Evolutionary conservation across 2,113 vertebrate species (phyloP).

Genomic region (Lasiurus borealis): DNA sequence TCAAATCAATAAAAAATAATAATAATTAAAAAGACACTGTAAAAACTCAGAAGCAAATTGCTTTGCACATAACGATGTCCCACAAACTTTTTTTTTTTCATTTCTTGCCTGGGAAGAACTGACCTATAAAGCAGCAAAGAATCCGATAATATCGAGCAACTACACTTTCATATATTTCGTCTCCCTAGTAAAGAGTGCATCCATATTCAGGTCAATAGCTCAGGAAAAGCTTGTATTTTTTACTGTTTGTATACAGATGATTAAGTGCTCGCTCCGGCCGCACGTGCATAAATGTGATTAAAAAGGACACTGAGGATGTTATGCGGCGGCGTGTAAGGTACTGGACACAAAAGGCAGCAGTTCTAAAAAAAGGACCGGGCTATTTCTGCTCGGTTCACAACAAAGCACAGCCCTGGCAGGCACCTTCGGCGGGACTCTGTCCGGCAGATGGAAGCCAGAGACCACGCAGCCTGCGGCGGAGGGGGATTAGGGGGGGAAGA

Average conservation of each 20-base stretch:
- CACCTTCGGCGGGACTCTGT: slow-evolving; percentile 18
- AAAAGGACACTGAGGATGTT: background rate
- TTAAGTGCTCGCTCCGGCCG: background rate
- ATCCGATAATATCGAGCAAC: background rate
- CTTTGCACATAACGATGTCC: background rate
- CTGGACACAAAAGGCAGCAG: background rate
- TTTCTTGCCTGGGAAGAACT: slow-evolving; percentile 55
- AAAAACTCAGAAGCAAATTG: background rate
- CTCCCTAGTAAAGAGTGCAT: background rate
- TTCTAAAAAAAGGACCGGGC: slow-evolving; percentile 12
- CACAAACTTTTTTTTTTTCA: background rate
- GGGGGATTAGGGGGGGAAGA: background rate
- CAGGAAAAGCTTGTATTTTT: slow-evolving; percentile 11
- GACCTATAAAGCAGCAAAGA: slow-evolving; percentile 10
- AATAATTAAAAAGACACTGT: background rate
- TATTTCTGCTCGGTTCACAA: background rate
- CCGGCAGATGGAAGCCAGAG: background rate
- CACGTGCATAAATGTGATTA: background rate
- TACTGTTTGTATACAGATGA: slow-evolving; percentile 40
- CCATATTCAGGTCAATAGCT: slow-evolving; percentile 32
- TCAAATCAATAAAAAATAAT: no score
- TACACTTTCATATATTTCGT: background rate
- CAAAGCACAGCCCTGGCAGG: background rate
- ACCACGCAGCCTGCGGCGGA: background rate
- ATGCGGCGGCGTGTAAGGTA: slow-evolving; percentile 14